Percentiles rank a stretch among this genome's conserved stretches.
phyloP scores from a whole-genome alignment of 1,140 invertebrate species.

The Ceratina australensis region DNA sequence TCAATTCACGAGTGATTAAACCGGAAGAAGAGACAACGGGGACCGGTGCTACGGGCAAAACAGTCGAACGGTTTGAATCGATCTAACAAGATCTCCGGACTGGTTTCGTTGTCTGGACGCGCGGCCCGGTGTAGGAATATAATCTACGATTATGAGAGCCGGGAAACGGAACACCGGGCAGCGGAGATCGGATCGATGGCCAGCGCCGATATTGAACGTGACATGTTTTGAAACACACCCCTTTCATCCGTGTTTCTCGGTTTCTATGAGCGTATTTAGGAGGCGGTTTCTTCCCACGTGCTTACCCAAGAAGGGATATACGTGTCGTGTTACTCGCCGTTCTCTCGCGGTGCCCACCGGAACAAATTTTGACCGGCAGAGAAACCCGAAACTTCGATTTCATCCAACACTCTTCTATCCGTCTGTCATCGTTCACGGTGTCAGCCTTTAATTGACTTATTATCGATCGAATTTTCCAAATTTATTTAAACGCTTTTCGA shows the following conservation, averaged over 20 bases:
- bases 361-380: conserved; percentile 77
- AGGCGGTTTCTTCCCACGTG: conserved; percentile 77
- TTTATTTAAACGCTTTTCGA: no score
- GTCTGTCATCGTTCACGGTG: conserved; percentile 33
- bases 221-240: conserved; percentile 80
- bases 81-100: neutral
- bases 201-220: conserved; percentile 76
- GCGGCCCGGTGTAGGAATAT: neutral
- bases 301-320: conserved; percentile 69
- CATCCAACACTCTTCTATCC: conserved; percentile 11
- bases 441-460: neutral
- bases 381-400: conserved; percentile 67
- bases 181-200: conserved; percentile 73
- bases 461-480: neutral
- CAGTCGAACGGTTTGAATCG: neutral
- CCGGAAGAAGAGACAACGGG: conserved; percentile 24
- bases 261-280: conserved; percentile 76
- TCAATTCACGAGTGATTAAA: conserved; percentile 1
- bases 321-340: conserved; percentile 75
- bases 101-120: neutral
- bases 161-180: conserved; percentile 38
- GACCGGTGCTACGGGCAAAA: neutral
- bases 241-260: conserved; percentile 74
- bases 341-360: conserved; percentile 63
- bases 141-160: neutral